Percentiles rank a stretch among this genome's conserved stretches.
Evolutionary conservation across 2,113 vertebrate genomes (phyloP).

Genomic region (Pyrgilauda ruficollis): DNA sequence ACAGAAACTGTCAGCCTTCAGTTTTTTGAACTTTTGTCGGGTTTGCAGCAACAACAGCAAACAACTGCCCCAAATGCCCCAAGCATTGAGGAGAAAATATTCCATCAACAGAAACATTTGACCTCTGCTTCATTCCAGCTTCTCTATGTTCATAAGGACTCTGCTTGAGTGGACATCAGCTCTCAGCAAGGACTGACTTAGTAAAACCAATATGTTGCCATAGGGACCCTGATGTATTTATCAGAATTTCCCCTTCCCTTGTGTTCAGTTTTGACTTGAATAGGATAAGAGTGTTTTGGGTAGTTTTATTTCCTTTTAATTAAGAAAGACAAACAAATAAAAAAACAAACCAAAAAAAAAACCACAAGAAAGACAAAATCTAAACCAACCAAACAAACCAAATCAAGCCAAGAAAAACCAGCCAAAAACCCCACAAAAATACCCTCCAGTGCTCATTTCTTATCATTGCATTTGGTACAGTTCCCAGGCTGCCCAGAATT

Average conservation of each 20-base stretch:
- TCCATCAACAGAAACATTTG: not conserved
- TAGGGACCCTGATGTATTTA: not conserved
- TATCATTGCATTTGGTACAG: not conserved
- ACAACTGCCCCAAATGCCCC: not conserved
- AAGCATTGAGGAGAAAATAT: not conserved
- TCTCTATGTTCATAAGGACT: not conserved
- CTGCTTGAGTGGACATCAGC: not conserved
- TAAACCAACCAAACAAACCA: not conserved
- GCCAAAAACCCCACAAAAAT: not conserved
- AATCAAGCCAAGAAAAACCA: not conserved
- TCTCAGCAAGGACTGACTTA: not conserved
- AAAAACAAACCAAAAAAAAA: no score
- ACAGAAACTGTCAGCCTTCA: not conserved
- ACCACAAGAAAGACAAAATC: not conserved
- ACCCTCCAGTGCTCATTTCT: not conserved
- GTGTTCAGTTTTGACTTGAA: not conserved
- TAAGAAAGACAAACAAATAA: not conserved
- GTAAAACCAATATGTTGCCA: not conserved
- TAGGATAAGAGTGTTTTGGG: not conserved
- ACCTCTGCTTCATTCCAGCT: not conserved
- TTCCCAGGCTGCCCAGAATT: not conserved
- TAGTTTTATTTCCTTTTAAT: not conserved
- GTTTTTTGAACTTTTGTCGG: not conserved
- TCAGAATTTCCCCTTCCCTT: not conserved
- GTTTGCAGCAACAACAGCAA: not conserved